Base-by-base conservation (phyloP, 2,888 invertebrate species). In the Myopa testacea region DNA sequence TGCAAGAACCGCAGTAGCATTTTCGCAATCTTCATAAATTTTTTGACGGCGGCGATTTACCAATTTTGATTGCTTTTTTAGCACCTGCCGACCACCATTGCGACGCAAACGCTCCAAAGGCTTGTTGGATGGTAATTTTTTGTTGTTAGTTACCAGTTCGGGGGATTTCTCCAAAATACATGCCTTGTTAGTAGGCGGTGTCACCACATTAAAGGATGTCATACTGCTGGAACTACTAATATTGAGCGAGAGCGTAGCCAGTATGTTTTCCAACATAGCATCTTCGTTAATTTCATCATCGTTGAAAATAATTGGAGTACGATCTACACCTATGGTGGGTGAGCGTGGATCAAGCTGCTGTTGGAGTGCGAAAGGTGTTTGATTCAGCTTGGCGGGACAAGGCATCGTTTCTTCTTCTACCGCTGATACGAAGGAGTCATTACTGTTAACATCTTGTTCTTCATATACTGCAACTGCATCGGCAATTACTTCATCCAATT, bases 241-340 rank as follows among this genome's bases (percentile, higher is more conserved):
- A 81, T 88, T 85, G 0, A 88, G 80, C 0, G 87, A 85, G 1
- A 88, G 75, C 0, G 87, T 87, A 12, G 87, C 84, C 0, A 88
- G 80, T 37, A 88, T 84, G 8, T 82, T 84, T 65, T 88, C 88
- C n/a, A 88, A 82, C 85, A 88, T 86, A 78, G 85, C 82, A 4
- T 87, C 86, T 74, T 88, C 88, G n/a, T 81, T 83, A 1, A 82
- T 81, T 65, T 86, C 85, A 16, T 83, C 81, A 7, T 84, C 84
- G 38, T 85, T 85, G 52, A 88, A 87, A 19, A 88, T 85, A 0
- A 88, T 87, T 8, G 88, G 88, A 0, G 88, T 88, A 34, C 88
- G 84, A 19, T 87, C 88, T 6, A 88, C 86, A 5, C 88, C 87
- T 7, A 87, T 78, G 19, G 84, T 87, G 4, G 88, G 88, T 3